Conservation (phyloP, 2,888 invertebrate genomes). For the Agriopis aurantiaria region DNA sequence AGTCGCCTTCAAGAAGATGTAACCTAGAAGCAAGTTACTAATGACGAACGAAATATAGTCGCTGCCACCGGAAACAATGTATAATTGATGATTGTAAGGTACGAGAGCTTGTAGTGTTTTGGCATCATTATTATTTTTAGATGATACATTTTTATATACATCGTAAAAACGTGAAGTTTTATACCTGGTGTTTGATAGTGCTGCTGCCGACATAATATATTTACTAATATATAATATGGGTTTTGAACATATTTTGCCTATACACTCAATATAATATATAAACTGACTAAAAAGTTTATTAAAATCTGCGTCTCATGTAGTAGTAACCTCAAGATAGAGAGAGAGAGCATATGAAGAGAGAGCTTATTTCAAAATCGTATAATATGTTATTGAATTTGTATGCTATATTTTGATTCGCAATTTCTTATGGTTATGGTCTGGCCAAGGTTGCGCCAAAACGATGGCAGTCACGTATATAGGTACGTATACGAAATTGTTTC, state of each 20-base stretch:
- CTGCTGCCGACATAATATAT: slow-evolving; percentile 5
- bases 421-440: slow-evolving; percentile 17
- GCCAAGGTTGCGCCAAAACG: slow-evolving; percentile 30
- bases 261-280: too few species aligned
- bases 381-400: slow-evolving; percentile 24
- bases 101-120: slow-evolving; percentile 33
- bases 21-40: slow-evolving; percentile 6
- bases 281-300: too few species aligned
- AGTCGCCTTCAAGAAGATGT: slow-evolving; percentile 1
- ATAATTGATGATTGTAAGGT: slow-evolving; percentile 29
- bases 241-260: background rate
- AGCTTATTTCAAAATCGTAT: slow-evolving; percentile 23
- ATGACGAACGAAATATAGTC: slow-evolving; percentile 13
- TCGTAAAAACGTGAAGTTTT: background rate
- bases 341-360: slow-evolving; percentile 18
- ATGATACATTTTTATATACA: slow-evolving; percentile 22
- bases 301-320: background rate
- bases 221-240: background rate
- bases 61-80: slow-evolving; percentile 22
- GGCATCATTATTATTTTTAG: slow-evolving; percentile 30
- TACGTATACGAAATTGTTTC: slow-evolving; percentile 25
- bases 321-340: slow-evolving; percentile 7
- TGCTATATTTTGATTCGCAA: slow-evolving; percentile 20
- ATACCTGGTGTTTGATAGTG: slow-evolving; percentile 7
- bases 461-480: slow-evolving; percentile 23